phyloP scores from a whole-genome alignment of 2,113 vertebrate genomes.

The cattle (Bos taurus) region ARS-UCD2.0 NC_037328.1:18076001-18076500 shows the following conservation, averaged over 20 bases:
- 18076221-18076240: neutral
- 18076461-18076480: neutral
- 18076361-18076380: neutral
- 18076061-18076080: neutral
- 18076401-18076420: neutral
- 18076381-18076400: neutral
- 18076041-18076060: neutral
- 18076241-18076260: neutral
- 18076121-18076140: neutral
- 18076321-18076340: neutral
- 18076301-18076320: neutral
- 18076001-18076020: neutral
- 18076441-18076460: neutral
- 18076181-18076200: neutral
- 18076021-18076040: neutral
- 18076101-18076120: neutral
- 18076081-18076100: neutral
- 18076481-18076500: neutral
- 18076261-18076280: neutral
- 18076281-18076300: neutral
- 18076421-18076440: neutral
- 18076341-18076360: accelerated
- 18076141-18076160: neutral
- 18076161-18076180: neutral
- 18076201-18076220: neutral